A percentile compares a stretch with the other conserved stretches of the same genome.
Conservation (phyloP, 2,797 vertebrate genomes). For the Sebastolobus alascanus region DNA sequence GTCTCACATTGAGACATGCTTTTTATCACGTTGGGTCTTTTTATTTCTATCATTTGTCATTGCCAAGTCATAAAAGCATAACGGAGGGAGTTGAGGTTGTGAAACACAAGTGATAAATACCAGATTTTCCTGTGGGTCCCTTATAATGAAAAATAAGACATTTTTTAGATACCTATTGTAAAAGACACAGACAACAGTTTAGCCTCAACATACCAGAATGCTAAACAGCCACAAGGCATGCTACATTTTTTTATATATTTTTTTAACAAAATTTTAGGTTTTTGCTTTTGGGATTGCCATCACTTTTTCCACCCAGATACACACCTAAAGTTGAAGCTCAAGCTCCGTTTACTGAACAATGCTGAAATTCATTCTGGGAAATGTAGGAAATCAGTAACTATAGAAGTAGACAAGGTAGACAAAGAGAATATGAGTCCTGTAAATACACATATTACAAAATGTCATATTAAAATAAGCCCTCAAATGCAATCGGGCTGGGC, state of each 20-base stretch:
- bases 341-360: not conserved
- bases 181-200: not conserved
- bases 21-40: not conserved
- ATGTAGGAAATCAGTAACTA: not conserved
- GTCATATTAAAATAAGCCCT: not conserved
- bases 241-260: fast-evolving
- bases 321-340: not conserved
- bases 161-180: not conserved
- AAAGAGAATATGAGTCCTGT: not conserved
- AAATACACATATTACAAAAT: not conserved
- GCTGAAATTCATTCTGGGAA: not conserved
- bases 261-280: not conserved
- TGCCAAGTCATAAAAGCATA: not conserved
- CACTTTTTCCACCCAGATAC: not conserved
- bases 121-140: not conserved
- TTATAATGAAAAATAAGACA: not conserved
- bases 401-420: not conserved
- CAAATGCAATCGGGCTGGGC: not conserved
- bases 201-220: not conserved
- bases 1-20: not conserved
- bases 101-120: not conserved
- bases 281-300: not conserved
- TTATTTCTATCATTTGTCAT: no score
- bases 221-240: not conserved
- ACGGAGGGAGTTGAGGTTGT: not conserved